Evolutionary conservation across 2,797 vertebrate genomes (phyloP).

Genomic region (Gambelia wislizenii): DNA sequence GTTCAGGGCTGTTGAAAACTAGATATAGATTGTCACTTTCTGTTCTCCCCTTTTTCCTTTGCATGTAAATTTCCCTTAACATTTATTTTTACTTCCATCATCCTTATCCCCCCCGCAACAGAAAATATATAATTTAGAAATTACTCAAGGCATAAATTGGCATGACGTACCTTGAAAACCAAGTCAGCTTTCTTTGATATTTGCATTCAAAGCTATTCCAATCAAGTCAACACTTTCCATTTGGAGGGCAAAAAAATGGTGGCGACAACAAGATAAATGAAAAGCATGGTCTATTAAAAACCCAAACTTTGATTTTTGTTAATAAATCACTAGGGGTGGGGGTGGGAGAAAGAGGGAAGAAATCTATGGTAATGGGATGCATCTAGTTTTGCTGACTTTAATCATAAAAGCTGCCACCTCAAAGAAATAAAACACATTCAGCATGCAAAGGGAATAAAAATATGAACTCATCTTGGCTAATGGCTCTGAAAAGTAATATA

Average conservation of each 20-base stretch:
- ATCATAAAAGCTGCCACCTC: conserved; percentile 67
- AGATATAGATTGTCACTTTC: not conserved
- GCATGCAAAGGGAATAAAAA: conserved; percentile 61
- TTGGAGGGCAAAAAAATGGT: conserved; percentile 8
- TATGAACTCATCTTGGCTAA: conserved; percentile 69
- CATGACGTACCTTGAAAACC: not conserved
- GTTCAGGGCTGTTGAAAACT: not conserved
- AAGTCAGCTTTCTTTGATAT: conserved; percentile 30
- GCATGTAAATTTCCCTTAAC: conserved; percentile 5
- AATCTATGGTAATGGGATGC: conserved; percentile 52
- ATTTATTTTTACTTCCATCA: not conserved
- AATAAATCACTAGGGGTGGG: conserved; percentile 38
- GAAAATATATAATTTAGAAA: conserved; percentile 28
- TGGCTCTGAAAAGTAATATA: conserved; percentile 63
- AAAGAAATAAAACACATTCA: conserved; percentile 60
- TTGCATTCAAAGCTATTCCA: conserved; percentile 31
- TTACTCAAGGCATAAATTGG: not conserved
- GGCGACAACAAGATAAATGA: conserved; percentile 1
- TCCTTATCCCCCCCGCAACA: too few relatives aligned
- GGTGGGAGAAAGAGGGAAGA: conserved; percentile 12
- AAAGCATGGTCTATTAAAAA: conserved; percentile 20
- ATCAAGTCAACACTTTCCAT: conserved; percentile 10
- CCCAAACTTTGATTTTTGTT: conserved; percentile 48
- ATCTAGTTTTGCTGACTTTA: conserved; percentile 67
- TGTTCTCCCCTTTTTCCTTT: not conserved